Evolutionary conservation across 2,797 vertebrate species (phyloP), one percentile per base, ranked within the genome.

Genomic region (Gymnopithys bicolor): DNA sequence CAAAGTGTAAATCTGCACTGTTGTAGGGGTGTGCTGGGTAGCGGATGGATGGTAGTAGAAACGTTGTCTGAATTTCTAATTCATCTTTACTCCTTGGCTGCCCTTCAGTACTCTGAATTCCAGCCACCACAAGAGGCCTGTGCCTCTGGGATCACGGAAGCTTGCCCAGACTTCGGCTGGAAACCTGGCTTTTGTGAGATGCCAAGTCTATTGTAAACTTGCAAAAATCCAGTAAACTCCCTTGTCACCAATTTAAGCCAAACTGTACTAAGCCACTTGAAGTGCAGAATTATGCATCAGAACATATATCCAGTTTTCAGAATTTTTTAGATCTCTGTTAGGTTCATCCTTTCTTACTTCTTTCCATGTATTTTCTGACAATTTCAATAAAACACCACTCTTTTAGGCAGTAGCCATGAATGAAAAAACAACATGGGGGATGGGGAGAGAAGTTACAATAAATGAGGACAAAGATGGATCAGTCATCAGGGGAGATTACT

Each of bases 131-230:
- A 86, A 58, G 37, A 84, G 27, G 41, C 23, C 83, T 90, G 35
- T 84, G 69, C 35, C 48, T 55, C 66, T 94, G 76, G 43, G 53
- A 91, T 78, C 55, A 84, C 28, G 23, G 13, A 71, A 88, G 58
- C 73, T 78, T 94, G 66, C 76, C 87, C 91, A 81, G 79, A 41
- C 19, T 87, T 81, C 27, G 66, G 55, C 41, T 89, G 87, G 66
- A 91, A 84, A 69, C 35, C 58, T 71, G 87, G 55, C 63, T 79
- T 83, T 91, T 84, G 76, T 69, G 55, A 92, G 13, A 63, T 80
- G 37, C 76, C 87, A 87, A 93, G 46, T 45, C 62, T 94, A 23
- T 51, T 62, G 39, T 17, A 63, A 68, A 89, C 39, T 88, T 59
- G 15, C 27, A 81, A 58, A 89, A 77, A 68, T 73, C 55, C 55